phyloP scores from a whole-genome alignment of 1,140 invertebrate species.

The Micrasema minimum region DNA sequence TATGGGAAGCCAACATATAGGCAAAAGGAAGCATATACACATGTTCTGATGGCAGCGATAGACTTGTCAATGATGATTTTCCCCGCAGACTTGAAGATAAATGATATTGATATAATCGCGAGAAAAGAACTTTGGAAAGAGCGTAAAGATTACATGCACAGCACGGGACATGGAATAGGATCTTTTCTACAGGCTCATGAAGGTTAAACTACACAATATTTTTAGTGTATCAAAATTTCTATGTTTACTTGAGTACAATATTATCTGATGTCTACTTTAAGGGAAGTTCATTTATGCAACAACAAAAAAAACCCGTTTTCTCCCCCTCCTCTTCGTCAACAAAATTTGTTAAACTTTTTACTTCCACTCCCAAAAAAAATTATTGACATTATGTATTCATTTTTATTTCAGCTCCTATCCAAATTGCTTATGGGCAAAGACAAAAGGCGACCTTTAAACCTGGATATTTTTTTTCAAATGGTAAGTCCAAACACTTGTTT shows the following conservation, averaged over 20 bases:
- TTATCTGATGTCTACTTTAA: neutral
- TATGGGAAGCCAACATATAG: slow-evolving; percentile 81
- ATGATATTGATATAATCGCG: slow-evolving; percentile 79
- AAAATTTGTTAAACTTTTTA: too few relatives aligned
- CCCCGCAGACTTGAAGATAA: slow-evolving; percentile 73
- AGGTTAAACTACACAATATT: too few relatives aligned
- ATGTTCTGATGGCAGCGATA: slow-evolving; percentile 89
- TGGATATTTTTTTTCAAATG: slow-evolving; percentile 88
- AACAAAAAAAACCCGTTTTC: too few relatives aligned
- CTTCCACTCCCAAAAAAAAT: too few relatives aligned
- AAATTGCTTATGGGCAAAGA: slow-evolving; percentile 69
- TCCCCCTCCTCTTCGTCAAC: too few relatives aligned
- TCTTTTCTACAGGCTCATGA: slow-evolving; percentile 87
- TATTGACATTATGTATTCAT: too few relatives aligned
- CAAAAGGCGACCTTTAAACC: slow-evolving; percentile 73
- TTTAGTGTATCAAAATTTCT: too few relatives aligned
- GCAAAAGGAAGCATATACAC: slow-evolving; percentile 86
- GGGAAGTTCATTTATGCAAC: neutral
- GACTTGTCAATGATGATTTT: slow-evolving; percentile 76
- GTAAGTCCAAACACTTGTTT: slow-evolving; percentile 61
- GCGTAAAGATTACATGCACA: slow-evolving; percentile 86
- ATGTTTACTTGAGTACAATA: neutral
- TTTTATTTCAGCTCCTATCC: slow-evolving; percentile 75
- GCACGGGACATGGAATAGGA: slow-evolving; percentile 92
- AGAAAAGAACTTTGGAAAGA: slow-evolving; percentile 83